Conservation (phyloP, 1,140 invertebrate species). For the Lucilia cuprina region DNA sequence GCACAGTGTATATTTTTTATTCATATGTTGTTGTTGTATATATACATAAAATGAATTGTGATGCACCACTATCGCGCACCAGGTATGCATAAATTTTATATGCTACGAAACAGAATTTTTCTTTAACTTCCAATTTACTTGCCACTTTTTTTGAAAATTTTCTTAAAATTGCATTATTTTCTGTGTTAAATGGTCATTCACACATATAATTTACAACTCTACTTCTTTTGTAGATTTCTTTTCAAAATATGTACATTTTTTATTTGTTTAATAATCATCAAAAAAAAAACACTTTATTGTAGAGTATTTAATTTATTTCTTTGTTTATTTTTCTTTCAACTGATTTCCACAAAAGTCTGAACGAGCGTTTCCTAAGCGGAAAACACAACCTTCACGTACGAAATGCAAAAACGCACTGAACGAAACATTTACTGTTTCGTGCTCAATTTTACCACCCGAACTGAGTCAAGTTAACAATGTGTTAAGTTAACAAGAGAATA, state of each 20-base stretch:
- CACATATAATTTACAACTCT: background rate
- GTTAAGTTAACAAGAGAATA: background rate
- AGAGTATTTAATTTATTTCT: background rate
- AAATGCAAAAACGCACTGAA: constrained; percentile 25
- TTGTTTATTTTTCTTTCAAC: constrained; percentile 3
- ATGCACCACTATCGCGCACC: constrained; percentile 9
- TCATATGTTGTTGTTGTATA: background rate
- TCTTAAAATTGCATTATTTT: background rate
- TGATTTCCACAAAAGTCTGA: background rate
- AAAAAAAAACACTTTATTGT: background rate
- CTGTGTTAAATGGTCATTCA: background rate
- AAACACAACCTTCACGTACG: constrained; percentile 28
- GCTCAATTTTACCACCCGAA: background rate
- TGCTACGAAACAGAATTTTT: background rate
- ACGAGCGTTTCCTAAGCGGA: background rate
- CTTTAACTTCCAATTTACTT: background rate
- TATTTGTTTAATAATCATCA: background rate
- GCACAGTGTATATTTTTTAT: background rate
- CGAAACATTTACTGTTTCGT: background rate
- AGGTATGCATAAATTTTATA: constrained; percentile 7
- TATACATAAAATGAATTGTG: background rate
- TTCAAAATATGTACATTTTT: background rate
- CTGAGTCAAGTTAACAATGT: background rate
- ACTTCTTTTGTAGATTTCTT: background rate
- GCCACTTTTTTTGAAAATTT: background rate